phyloP scores from a whole-genome alignment of 2,888 invertebrate species.

The Barypeithes pellucidus region DNA sequence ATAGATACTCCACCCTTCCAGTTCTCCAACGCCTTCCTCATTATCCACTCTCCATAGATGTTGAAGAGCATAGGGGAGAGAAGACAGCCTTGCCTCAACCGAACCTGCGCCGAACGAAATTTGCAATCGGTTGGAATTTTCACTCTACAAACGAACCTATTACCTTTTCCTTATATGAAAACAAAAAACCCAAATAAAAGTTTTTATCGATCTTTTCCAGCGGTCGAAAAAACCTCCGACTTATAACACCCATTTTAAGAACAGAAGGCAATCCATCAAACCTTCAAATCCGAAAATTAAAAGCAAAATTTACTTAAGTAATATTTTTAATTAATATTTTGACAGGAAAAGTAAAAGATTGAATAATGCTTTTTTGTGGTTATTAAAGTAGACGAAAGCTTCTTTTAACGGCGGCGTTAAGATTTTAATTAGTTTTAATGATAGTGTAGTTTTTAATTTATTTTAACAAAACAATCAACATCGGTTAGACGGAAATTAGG shows the following conservation, averaged over 20 bases:
- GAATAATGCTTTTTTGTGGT: slow-evolving; percentile 22
- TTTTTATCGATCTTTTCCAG: slow-evolving; percentile 6
- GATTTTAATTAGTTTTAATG: slow-evolving; percentile 33
- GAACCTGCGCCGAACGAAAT: too few relatives aligned
- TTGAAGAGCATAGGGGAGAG: too few relatives aligned
- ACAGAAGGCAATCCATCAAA: slow-evolving; percentile 19
- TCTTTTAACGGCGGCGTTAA: slow-evolving; percentile 29
- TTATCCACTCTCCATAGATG: too few relatives aligned
- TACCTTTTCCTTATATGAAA: too few relatives aligned
- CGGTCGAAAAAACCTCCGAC: neutral
- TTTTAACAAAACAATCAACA: slow-evolving; percentile 36
- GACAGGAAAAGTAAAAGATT: slow-evolving; percentile 22
- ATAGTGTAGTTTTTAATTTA: slow-evolving; percentile 39
- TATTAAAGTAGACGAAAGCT: slow-evolving; percentile 24
- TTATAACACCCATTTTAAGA: neutral
- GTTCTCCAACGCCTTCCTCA: too few relatives aligned
- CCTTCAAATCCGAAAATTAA: neutral
- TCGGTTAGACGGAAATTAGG: slow-evolving; percentile 2
- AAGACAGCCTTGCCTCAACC: too few relatives aligned
- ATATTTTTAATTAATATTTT: slow-evolving; percentile 27
- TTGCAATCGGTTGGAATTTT: too few relatives aligned
- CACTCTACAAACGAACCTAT: too few relatives aligned
- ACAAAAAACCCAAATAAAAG: neutral
- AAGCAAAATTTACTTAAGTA: slow-evolving; percentile 19
- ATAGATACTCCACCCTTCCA: too few relatives aligned